Evolutionary conservation across 2,888 invertebrate genomes (phyloP).

Genomic region (Stenotaenia linearis): DNA sequence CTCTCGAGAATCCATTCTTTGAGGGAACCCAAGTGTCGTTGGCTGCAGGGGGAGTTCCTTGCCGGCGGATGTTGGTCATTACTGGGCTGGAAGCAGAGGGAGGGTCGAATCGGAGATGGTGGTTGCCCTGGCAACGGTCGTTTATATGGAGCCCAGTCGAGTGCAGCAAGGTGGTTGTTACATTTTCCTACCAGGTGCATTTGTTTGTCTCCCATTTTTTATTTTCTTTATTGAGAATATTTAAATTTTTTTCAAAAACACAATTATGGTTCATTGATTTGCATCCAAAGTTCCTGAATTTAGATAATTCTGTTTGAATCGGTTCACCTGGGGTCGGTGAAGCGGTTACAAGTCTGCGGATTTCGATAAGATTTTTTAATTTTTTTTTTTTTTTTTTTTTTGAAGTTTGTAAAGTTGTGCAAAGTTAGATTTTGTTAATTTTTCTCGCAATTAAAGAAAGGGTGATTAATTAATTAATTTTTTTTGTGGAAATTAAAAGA

Average conservation of each 20-base stretch:
- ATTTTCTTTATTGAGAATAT: not conserved
- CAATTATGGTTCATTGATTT: no score
- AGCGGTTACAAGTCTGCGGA: no score
- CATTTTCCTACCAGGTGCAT: not conserved
- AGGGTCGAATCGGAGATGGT: constrained; percentile 13
- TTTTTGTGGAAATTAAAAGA: not conserved
- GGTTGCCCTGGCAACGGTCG: constrained; percentile 10
- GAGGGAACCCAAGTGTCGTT: constrained; percentile 10
- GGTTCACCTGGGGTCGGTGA: no score
- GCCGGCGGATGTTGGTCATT: constrained; percentile 19
- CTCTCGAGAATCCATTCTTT: constrained; percentile 11
- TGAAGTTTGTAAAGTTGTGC: no score
- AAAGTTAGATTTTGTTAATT: no score
- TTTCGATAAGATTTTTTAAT: no score
- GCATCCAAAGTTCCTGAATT: no score
- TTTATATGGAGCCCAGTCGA: not conserved
- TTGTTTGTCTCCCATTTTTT: not conserved
- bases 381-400: no score
- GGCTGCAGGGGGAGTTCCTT: constrained; percentile 12
- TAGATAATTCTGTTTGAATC: no score
- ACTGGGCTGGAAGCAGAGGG: constrained; percentile 11
- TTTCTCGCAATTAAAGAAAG: no score
- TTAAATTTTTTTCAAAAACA: not conserved
- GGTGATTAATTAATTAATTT: not conserved
- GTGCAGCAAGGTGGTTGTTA: constrained; percentile 6